A percentile compares a stretch with the other conserved stretches of the same genome.
phyloP scores from a whole-genome alignment of 2,113 vertebrate species.

The Phylloscopus trochilus region DNA sequence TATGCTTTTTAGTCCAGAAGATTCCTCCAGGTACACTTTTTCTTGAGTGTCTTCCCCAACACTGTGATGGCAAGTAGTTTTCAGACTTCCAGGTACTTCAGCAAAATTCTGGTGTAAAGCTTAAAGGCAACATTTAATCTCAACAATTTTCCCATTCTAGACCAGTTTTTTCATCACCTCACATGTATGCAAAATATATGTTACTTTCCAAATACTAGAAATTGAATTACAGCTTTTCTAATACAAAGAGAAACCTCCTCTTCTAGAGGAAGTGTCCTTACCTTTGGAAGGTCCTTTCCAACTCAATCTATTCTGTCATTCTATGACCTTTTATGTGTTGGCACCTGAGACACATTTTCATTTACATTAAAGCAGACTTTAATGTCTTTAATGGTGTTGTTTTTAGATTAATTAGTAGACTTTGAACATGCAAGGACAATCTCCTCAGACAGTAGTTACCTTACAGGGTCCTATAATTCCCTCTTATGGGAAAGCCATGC shows the following conservation, averaged over 20 bases:
- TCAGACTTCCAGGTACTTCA: background rate
- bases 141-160: background rate
- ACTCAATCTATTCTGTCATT: background rate
- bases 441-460: background rate
- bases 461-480: background rate
- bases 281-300: background rate
- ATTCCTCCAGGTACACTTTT: background rate
- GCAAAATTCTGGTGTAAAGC: background rate
- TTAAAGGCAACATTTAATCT: background rate
- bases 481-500: background rate
- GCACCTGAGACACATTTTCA: background rate
- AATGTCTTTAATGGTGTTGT: background rate
- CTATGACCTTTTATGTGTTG: background rate
- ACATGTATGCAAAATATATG: background rate
- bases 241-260: background rate
- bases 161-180: background rate
- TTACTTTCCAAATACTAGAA: background rate
- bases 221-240: background rate
- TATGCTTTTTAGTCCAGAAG: background rate
- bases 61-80: background rate
- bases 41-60: background rate
- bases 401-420: background rate
- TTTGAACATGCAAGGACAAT: background rate
- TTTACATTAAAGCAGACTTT: background rate
- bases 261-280: background rate